Evolutionary conservation across 2,888 invertebrate species (phyloP).

Genomic region (Patella pellucida): DNA sequence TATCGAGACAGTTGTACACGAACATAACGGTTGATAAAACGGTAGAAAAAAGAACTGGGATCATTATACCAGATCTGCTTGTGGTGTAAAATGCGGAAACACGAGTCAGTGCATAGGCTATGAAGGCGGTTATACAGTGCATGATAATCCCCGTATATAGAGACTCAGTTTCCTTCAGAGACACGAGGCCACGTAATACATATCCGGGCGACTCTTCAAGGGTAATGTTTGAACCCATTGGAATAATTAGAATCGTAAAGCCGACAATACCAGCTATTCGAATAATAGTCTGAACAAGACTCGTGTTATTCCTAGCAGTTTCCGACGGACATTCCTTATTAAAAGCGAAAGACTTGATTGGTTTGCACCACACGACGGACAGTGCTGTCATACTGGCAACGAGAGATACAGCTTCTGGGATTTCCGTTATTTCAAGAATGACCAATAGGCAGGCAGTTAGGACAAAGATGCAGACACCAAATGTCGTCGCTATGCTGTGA

Average conservation of each 20-base stretch:
- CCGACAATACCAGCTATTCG: constrained; percentile 31
- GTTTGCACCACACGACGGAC: constrained; percentile 41
- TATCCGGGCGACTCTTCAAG: constrained; percentile 29
- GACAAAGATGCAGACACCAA: constrained; percentile 27
- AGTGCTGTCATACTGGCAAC: constrained; percentile 34
- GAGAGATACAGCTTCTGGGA: constrained; percentile 37
- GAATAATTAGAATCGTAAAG: constrained; percentile 29
- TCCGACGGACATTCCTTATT: constrained; percentile 32
- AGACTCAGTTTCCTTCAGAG: constrained; percentile 20
- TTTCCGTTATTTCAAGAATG: constrained; percentile 25
- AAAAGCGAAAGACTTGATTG: constrained; percentile 35
- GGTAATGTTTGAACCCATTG: constrained; percentile 22
- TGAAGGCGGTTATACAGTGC: constrained; percentile 28
- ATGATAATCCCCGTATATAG: constrained; percentile 33
- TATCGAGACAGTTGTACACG: constrained; percentile 28
- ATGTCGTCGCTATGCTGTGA: constrained; percentile 20
- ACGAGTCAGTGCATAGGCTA: constrained; percentile 32
- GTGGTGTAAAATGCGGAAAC: constrained; percentile 36
- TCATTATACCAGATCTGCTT: constrained; percentile 33
- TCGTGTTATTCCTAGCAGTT: constrained; percentile 36
- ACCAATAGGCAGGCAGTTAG: constrained; percentile 35
- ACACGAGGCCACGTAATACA: constrained; percentile 32
- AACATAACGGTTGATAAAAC: constrained; percentile 28
- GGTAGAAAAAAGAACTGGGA: constrained; percentile 35
- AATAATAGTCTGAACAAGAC: constrained; percentile 35